A percentile compares a stretch with the other conserved stretches of the same genome.
Evolutionary conservation across 2,888 invertebrate genomes (phyloP).

Genomic region (Luperina testacea): DNA sequence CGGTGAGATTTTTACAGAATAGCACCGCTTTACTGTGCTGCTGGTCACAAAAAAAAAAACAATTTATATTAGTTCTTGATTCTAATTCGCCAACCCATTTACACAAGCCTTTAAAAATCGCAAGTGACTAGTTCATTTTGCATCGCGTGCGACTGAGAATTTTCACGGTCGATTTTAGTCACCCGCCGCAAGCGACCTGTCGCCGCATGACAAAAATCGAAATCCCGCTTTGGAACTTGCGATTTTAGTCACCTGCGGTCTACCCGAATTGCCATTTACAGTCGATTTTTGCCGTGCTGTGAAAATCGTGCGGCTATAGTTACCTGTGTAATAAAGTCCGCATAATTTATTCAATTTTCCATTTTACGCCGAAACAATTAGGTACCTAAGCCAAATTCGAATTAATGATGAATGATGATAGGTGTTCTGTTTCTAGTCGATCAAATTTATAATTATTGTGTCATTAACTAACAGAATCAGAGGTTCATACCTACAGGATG

Average conservation of each 20-base stretch:
- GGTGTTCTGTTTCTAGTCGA: background rate
- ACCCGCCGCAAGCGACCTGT: no score
- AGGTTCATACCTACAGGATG: conserved; percentile 22
- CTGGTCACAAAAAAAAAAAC: no score
- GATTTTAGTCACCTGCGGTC: no score
- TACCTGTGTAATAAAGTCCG: no score
- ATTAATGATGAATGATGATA: conserved; percentile 5
- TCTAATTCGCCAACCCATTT: background rate
- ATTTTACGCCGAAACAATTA: background rate
- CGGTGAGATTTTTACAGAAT: no score
- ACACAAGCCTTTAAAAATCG: background rate
- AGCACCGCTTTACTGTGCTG: no score
- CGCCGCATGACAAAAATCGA: no score
- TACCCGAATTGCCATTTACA: no score
- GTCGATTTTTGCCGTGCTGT: no score
- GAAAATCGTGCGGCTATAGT: no score
- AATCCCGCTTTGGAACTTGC: no score
- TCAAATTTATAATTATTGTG: conserved; percentile 5
- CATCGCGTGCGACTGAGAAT: background rate
- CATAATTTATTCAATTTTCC: background rate
- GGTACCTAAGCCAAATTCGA: background rate
- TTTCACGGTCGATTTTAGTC: no score
- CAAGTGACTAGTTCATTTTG: background rate
- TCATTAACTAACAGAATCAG: conserved; percentile 6
- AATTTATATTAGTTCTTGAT: background rate